These are phyloP conservation scores for Odocoileus hemionus DNA, from an alignment of 2,113 vertebrate genomes.

Conservation along the genomic window DNA sequence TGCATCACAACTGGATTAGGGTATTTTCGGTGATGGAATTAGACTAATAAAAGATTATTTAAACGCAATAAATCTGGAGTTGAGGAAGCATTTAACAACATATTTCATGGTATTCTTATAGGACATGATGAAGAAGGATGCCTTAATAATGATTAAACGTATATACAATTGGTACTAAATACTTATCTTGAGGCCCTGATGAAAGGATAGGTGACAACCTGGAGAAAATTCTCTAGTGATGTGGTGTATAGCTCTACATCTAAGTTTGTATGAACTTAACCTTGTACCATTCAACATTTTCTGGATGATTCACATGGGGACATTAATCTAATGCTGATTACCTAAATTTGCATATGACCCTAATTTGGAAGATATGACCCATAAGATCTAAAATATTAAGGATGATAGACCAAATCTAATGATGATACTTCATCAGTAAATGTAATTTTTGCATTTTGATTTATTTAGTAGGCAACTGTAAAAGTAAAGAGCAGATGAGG, in stretches of 20 bases:
- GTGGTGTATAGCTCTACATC: background rate
- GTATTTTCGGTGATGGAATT: background rate
- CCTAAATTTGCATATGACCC: background rate
- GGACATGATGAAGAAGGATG: background rate
- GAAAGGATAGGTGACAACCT: background rate
- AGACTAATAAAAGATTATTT: background rate
- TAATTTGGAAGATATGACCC: constrained; percentile 7
- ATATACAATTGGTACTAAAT: background rate
- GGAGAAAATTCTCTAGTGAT: background rate
- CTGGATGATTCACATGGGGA: background rate
- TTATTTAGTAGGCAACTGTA: background rate
- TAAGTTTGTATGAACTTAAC: background rate
- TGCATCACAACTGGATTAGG: background rate
- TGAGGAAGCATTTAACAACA: background rate
- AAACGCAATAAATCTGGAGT: background rate
- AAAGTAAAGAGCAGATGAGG: background rate
- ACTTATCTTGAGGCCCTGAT: background rate
- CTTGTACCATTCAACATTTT: background rate
- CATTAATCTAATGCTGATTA: background rate
- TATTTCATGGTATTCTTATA: background rate
- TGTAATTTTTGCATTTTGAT: background rate
- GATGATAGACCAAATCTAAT: background rate
- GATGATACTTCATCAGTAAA: background rate
- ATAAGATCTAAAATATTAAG: background rate
- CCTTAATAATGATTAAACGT: background rate